Evolutionary conservation across 2,797 vertebrate genomes (phyloP).

Genomic region (Graptemys geographica): DNA sequence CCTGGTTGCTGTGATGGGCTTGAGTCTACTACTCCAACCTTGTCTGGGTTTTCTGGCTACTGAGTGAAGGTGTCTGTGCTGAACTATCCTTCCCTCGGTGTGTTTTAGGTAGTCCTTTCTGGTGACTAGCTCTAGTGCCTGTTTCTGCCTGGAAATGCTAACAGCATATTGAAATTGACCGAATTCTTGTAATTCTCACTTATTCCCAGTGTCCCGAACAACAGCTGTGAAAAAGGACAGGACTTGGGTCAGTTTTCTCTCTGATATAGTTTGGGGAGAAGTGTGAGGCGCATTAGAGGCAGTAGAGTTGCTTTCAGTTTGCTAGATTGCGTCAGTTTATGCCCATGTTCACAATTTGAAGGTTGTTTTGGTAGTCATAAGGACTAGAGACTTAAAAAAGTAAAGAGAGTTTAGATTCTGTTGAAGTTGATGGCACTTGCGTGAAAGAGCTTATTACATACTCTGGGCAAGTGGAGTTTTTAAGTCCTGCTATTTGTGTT

Average conservation of each 20-base stretch:
- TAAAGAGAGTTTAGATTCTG: background rate
- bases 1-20: background rate
- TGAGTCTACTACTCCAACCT: background rate
- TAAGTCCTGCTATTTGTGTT: slow-evolving; percentile 49
- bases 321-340: slow-evolving; percentile 44
- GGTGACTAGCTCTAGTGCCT: background rate
- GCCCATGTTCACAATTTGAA: slow-evolving; percentile 16
- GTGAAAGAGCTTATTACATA: slow-evolving; percentile 19
- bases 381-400: background rate
- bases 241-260: slow-evolving; percentile 32
- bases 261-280: slow-evolving; percentile 64
- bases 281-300: slow-evolving; percentile 52
- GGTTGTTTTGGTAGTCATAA: slow-evolving; percentile 48
- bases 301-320: slow-evolving; percentile 35
- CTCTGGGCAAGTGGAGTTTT: background rate
- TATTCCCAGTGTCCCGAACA: slow-evolving; percentile 60
- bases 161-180: background rate
- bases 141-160: slow-evolving; percentile 39
- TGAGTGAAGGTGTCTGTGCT: background rate
- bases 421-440: slow-evolving; percentile 39
- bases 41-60: background rate
- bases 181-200: background rate
- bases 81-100: no score
- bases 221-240: slow-evolving; percentile 64
- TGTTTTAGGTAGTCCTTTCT: background rate